These are phyloP conservation scores for Hiodon tergisus DNA, from an alignment of 2,113 vertebrate species.

Conservation along the genomic window DNA sequence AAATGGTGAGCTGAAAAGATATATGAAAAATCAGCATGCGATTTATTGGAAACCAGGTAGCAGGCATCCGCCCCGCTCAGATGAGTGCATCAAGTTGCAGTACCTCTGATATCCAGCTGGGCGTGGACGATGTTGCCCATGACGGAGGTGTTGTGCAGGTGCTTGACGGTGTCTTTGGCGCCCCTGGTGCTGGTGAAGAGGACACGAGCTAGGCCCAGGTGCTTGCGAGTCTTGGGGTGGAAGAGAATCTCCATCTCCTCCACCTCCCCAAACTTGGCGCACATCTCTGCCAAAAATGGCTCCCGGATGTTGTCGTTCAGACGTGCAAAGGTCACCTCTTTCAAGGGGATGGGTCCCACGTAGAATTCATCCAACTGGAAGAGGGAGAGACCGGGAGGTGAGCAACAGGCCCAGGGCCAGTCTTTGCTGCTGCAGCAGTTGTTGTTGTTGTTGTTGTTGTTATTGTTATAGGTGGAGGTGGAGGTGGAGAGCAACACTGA, in stretches of 20 bases:
- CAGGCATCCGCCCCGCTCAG: neutral
- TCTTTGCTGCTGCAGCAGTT: neutral
- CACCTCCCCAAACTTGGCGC: constrained; percentile 84
- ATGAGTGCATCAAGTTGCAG: neutral
- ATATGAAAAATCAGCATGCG: neutral
- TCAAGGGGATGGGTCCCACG: constrained; percentile 83
- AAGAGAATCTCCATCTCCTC: constrained; percentile 90
- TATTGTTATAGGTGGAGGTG: neutral
- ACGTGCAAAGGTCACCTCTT: constrained; percentile 87
- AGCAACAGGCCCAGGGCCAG: neutral
- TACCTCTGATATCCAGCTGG: constrained; percentile 87
- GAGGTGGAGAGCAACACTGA: constrained; percentile 32
- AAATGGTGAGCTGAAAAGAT: no score
- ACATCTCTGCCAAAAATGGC: constrained; percentile 88
- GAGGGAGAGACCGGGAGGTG: neutral
- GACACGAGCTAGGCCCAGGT: constrained; percentile 83
- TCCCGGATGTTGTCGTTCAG: constrained; percentile 92
- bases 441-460: neutral
- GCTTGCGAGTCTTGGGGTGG: constrained; percentile 84
- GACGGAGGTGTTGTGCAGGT: constrained; percentile 86
- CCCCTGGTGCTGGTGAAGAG: constrained; percentile 83
- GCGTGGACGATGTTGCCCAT: constrained; percentile 91
- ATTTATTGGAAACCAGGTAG: neutral
- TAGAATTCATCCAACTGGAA: constrained; percentile 84
- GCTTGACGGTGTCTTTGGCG: constrained; percentile 83